Evolutionary conservation across 1,140 invertebrate species (phyloP), one percentile per base, ranked within the genome.

Genomic region (Mizuhopecten yessoensis): DNA sequence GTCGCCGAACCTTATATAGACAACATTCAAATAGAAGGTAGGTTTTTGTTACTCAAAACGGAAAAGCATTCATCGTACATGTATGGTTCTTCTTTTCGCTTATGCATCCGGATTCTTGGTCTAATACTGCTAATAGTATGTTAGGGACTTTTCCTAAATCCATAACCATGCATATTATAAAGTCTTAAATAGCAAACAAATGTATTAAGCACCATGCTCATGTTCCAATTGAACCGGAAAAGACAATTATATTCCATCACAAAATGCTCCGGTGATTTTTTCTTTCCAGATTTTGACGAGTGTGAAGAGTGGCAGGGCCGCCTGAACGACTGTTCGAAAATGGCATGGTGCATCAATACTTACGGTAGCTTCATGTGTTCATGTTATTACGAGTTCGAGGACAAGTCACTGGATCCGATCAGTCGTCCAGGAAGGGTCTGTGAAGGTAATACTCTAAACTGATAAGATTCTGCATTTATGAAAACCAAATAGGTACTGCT

Each of bases 311-410:
- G 90, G 90, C 29, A 88, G 57, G 34, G 34, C 9, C 34, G 49
- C 29, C 34, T 15, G 17, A 89, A 39, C 9, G 90, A 91, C 33
- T 91, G 90, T 88, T 89, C 90, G 13, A 34, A 23, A 13, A 34
- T 87, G 33, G 75, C 90, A 15, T 91, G 90, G 90, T 91, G 90
- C 34, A 91, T 91, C 11, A 91, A 91, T 75, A 91, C 90, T 0
- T 87, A 91, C n/a, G 90, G 90, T n/a, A 89, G 88, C 33, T 91
- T 42, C 33, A 91, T 91, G 90, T 91, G 90, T 34, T 91, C 90
- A 1, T 91, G 90, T 89, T 49, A 33, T 34, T 87, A 49, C 34
- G 39, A 75, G 33, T 88, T 87, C 34, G 36, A 91, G 7, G 90
- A 91, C 34, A n/a, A 36, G 20, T 86, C 86, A 20, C 20, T 57